Evolutionary conservation across 2,888 invertebrate species (phyloP).

Genomic region (Drosophila ochracea): DNA sequence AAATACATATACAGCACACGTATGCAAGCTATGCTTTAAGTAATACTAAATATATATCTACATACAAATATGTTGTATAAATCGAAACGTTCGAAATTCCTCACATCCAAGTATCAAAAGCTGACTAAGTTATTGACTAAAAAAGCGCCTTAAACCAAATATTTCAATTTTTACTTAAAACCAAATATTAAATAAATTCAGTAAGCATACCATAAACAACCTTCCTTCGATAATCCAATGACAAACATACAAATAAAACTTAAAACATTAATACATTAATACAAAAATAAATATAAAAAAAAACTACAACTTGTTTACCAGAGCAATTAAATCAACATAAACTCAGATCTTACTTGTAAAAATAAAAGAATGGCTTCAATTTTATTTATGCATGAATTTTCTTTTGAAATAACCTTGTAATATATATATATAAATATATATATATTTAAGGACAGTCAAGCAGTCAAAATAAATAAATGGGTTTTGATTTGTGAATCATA

Average conservation of each 20-base stretch:
- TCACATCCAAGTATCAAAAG: constrained; percentile 84
- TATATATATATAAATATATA: neutral
- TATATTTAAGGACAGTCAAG: constrained; percentile 18
- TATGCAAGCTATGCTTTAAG: constrained; percentile 40
- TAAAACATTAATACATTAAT: constrained; percentile 22
- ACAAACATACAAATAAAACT: constrained; percentile 34
- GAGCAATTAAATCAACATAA: constrained; percentile 46
- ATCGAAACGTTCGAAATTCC: constrained; percentile 58
- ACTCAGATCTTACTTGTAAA: constrained; percentile 28
- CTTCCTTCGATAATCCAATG: constrained; percentile 22
- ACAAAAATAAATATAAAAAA: constrained; percentile 7
- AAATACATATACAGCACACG: constrained; percentile 23
- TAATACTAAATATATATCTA: constrained; percentile 11
- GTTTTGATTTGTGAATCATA: neutral
- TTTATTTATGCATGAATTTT: constrained; percentile 36
- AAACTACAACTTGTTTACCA: constrained; percentile 36
- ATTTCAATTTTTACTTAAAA: constrained; percentile 24
- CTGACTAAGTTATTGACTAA: constrained; percentile 64
- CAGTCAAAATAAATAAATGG: constrained; percentile 6
- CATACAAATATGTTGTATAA: constrained; percentile 32
- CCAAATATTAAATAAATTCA: constrained; percentile 54
- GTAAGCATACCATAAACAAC: constrained; percentile 59
- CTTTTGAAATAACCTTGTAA: constrained; percentile 1
- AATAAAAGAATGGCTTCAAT: constrained; percentile 12
- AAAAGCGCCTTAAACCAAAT: constrained; percentile 41